These are phyloP conservation scores for Astyanax mexicanus DNA, from an alignment of 2,797 vertebrate species.

Conservation along the genomic window DNA sequence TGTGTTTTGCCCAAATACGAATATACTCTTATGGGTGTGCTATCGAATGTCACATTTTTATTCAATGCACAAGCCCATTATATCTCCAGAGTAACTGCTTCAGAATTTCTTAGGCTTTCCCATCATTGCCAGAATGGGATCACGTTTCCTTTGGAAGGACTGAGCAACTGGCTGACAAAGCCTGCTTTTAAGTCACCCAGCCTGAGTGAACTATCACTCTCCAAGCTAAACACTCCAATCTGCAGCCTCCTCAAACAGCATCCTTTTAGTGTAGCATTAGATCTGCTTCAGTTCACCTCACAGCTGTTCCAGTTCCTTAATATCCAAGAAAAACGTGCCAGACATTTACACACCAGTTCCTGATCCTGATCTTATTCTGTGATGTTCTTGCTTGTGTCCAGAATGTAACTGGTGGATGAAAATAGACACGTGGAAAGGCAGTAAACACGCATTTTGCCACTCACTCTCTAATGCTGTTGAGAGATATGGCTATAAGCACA, in stretches of 20 bases:
- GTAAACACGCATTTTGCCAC: conserved; percentile 1
- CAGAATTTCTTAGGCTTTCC: conserved; percentile 67
- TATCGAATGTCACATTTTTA: conserved; percentile 76
- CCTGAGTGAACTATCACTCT: conserved; percentile 45
- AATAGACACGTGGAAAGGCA: neutral
- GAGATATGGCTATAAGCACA: conserved; percentile 35
- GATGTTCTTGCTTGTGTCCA: neutral
- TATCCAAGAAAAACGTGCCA: neutral
- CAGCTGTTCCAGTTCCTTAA: conserved; percentile 6
- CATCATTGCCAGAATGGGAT: conserved; percentile 56
- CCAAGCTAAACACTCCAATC: conserved; percentile 12
- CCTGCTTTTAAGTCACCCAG: conserved; percentile 61
- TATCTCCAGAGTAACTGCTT: conserved; percentile 67
- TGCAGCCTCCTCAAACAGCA: neutral
- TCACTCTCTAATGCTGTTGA: neutral
- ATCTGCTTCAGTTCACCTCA: neutral
- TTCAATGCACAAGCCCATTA: conserved; percentile 60
- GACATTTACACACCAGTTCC: neutral
- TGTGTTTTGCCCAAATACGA: conserved; percentile 78
- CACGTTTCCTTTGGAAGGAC: conserved; percentile 64
- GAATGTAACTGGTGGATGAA: neutral
- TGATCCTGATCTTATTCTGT: neutral
- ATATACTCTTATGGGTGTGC: conserved; percentile 64
- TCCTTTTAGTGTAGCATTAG: conserved; percentile 3
- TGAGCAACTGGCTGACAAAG: conserved; percentile 64